Evolutionary conservation across 2,113 vertebrate species (phyloP).

Genomic region (Mesembrinibis cayennensis): DNA sequence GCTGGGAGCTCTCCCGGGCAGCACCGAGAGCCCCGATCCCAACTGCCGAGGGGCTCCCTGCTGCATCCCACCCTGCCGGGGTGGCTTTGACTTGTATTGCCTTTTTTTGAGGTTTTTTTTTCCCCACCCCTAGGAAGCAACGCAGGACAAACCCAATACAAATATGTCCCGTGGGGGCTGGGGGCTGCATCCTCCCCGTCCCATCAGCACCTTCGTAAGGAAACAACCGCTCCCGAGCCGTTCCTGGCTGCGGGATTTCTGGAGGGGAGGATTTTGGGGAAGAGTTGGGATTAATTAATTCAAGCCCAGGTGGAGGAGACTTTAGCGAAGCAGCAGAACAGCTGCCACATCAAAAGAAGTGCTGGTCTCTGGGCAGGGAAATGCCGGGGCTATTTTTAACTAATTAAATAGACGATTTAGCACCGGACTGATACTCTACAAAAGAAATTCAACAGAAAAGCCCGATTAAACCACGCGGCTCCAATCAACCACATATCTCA

Average conservation of each 20-base stretch:
- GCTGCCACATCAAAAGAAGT: not conserved
- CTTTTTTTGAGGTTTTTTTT: too few relatives aligned
- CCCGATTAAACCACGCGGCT: not conserved
- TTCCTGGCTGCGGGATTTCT: not conserved
- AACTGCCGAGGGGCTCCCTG: fast-evolving
- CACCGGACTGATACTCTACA: not conserved
- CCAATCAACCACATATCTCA: not conserved
- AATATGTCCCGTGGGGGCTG: fast-evolving
- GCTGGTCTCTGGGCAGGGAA: not conserved
- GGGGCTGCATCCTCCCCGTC: not conserved
- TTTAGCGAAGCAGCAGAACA: not conserved
- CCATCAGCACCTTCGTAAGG: not conserved
- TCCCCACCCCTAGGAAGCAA: not conserved
- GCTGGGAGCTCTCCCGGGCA: not conserved
- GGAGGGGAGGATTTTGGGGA: not conserved
- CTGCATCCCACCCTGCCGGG: not conserved
- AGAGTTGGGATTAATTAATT: not conserved
- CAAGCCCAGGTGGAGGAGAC: not conserved
- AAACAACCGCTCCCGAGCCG: fast-evolving
- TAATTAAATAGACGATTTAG: not conserved
- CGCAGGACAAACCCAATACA: not conserved
- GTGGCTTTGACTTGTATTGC: fast-evolving
- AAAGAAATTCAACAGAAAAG: not conserved
- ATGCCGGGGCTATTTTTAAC: not conserved
- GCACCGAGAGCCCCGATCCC: fast-evolving